Evolutionary conservation across 2,888 invertebrate species (phyloP).

Genomic region (Omphaloscelis lunosa): DNA sequence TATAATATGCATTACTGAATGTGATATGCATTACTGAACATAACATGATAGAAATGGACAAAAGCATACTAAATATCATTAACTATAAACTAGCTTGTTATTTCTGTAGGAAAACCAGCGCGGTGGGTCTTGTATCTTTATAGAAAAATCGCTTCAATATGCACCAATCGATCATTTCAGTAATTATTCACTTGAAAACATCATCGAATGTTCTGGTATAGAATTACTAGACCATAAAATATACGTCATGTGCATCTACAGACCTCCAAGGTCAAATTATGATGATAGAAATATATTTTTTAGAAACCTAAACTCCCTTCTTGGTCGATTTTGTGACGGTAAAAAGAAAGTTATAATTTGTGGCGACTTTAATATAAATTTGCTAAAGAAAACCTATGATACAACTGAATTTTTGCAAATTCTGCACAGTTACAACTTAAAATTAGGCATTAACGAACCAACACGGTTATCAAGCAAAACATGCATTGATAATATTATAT

Average conservation of each 20-base stretch:
- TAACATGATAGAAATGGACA: conserved; percentile 12
- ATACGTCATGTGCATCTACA: neutral
- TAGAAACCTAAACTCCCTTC: neutral
- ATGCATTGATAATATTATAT: no score
- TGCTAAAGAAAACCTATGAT: neutral
- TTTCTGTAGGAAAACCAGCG: neutral
- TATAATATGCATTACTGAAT: no score
- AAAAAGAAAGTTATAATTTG: neutral
- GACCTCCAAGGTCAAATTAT: neutral
- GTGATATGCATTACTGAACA: conserved; percentile 26
- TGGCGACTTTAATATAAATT: conserved; percentile 10
- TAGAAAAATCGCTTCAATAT: conserved; percentile 1
- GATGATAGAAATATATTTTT: conserved; percentile 6
- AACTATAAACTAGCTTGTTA: conserved; percentile 9
- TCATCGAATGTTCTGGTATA: neutral
- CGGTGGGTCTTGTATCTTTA: conserved; percentile 13
- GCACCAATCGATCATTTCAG: neutral
- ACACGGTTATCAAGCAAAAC: no score
- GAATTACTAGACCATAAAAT: neutral
- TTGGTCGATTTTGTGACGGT: neutral
- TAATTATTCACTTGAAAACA: neutral
- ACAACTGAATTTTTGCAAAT: conserved; percentile 7
- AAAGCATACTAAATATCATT: neutral
- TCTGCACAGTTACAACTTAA: neutral
- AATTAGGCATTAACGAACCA: conserved; percentile 1